Base-by-base conservation (phyloP, 2,888 invertebrate genomes). In the Cistogaster globosa region DNA sequence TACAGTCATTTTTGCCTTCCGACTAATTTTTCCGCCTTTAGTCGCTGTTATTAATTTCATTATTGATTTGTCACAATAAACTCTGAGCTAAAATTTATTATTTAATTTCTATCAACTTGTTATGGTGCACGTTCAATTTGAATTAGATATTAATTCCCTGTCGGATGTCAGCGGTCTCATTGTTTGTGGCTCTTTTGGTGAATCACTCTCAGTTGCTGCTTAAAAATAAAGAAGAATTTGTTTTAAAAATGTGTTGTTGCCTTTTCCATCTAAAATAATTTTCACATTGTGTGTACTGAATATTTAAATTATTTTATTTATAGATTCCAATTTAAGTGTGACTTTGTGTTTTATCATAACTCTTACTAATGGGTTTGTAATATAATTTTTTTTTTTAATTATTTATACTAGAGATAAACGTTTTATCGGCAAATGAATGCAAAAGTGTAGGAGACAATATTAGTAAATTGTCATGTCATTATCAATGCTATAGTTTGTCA, bases 51-150 rank as follows among this genome's bases (percentile, higher is more conserved):
- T 67, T 67, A 60, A 62, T 74, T 74, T 26, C 38, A 68, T 45
- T 55, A 53, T 42, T 53, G 53, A 80, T 74, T 81, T 81, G 68
- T 68, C 60, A 55, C 60, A 68, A 62, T 62, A 20, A 12, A 75
- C 22, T 48, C 9, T 16, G 16, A 22, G 0, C 32, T 32, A 1
- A 69, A 67, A 60, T 74, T 68, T 55, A 68, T 68, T 68, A 55
- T 45, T n/a, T 26, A 0, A 38, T 57, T 32, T 32, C 32, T 32
- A 5, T 32, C 6, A 5, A 7, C 8, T 32, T 32, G 2, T 32
- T 32, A 0, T 32, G 6, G 8, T 32, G 4, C 32, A 32, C 6
- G 8, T 32, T 32, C 7, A 32, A 8, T 32, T 32, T 32, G 32
- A 32, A 32, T 32, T 32, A 32, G 32, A 8, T 7, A 32, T 32